phyloP scores from a whole-genome alignment of 2,797 vertebrate species.

The Galago senegalensis region DNA sequence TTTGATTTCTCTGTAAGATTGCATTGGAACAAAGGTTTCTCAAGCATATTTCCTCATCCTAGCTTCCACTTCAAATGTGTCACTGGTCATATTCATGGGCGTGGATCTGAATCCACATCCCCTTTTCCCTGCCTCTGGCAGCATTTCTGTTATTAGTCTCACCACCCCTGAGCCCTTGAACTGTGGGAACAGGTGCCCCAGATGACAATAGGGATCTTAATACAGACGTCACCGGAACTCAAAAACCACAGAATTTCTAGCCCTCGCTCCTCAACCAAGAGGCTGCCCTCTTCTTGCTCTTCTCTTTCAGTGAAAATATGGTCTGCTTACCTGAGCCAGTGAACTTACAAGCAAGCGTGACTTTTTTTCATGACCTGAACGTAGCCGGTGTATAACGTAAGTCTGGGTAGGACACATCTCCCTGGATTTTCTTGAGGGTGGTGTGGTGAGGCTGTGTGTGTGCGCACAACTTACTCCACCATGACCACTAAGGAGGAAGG shows the following conservation, averaged over 20 bases:
- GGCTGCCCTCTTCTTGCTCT: slow-evolving; percentile 58
- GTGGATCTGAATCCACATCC: background rate
- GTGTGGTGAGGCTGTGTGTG: background rate
- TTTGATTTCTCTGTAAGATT: background rate
- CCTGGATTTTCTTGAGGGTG: background rate
- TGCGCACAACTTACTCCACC: background rate
- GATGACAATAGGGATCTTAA: background rate
- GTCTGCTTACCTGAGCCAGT: slow-evolving; percentile 86
- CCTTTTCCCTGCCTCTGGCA: background rate
- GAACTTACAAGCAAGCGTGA: slow-evolving; percentile 77
- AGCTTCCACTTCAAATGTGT: background rate
- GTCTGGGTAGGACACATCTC: background rate
- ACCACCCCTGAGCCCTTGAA: background rate
- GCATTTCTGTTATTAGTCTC: background rate
- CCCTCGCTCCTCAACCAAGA: background rate
- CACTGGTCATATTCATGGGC: background rate
- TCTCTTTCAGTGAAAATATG: slow-evolving; percentile 84
- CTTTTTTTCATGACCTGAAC: slow-evolving; percentile 69
- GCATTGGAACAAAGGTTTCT: background rate
- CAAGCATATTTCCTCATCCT: background rate
- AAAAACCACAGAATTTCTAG: background rate
- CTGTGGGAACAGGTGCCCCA: background rate
- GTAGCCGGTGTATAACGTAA: slow-evolving; percentile 79
- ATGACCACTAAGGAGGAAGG: slow-evolving; percentile 18
- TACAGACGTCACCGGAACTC: background rate